Conservation (phyloP, 1,140 invertebrate genomes). For the Zaprionus ghesquierei region DNA sequence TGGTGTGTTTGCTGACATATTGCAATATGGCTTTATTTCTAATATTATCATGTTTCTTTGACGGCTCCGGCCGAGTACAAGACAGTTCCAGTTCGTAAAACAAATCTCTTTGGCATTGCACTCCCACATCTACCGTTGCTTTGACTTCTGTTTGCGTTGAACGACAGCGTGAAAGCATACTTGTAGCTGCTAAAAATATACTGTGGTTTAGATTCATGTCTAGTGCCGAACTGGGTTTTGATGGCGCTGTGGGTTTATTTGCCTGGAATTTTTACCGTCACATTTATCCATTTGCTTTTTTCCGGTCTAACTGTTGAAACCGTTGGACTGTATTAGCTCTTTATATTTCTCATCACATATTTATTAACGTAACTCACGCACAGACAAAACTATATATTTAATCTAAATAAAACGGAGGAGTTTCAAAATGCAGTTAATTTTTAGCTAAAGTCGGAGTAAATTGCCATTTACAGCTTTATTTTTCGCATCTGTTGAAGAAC, state of each 20-base stretch:
- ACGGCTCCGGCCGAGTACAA: neutral
- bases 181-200: neutral
- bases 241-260: neutral
- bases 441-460: no score
- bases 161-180: slow-evolving; percentile 7
- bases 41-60: neutral
- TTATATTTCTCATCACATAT: no score
- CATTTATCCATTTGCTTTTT: neutral
- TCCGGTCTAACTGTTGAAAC: neutral
- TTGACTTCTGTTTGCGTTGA: slow-evolving; percentile 25
- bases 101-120: slow-evolving; percentile 39
- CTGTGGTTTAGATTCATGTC: neutral
- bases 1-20: slow-evolving; percentile 47
- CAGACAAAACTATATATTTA: no score
- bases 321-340: neutral
- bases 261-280: neutral
- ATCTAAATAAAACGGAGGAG: no score
- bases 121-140: neutral
- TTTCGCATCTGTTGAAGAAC: neutral
- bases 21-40: slow-evolving; percentile 18
- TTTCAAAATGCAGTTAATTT: no score
- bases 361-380: no score
- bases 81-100: slow-evolving; percentile 2
- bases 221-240: neutral
- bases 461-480: neutral